Conservation (phyloP, 92 coral and sea anemone species). For the Umimayanthus kanabou region DNA sequence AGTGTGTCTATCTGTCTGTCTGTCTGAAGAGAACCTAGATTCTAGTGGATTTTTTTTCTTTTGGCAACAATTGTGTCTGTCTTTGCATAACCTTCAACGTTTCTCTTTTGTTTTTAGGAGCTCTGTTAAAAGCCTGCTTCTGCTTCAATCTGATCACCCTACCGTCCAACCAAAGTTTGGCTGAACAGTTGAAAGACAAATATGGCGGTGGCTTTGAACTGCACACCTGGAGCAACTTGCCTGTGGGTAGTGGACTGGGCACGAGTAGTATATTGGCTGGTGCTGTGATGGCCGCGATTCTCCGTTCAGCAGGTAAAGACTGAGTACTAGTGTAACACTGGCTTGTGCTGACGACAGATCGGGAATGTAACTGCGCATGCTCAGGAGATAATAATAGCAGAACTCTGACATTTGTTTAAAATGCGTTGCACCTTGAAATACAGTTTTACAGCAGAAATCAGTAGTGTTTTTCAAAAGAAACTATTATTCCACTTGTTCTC, state of each 20-base stretch:
- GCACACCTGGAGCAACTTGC: constrained; percentile 81
- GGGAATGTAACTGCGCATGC: background rate
- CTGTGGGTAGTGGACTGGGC: constrained; percentile 97
- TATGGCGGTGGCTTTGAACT: constrained; percentile 94
- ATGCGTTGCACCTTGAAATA: background rate
- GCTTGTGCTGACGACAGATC: background rate
- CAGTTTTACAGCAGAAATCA: background rate
- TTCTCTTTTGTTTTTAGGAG: constrained; percentile 59
- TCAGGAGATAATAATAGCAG: no score
- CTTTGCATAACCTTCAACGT: no score
- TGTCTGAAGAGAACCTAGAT: no score
- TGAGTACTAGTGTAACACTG: background rate
- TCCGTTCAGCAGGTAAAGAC: constrained; percentile 74
- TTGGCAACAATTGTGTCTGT: no score
- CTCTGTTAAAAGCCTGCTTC: constrained; percentile 88
- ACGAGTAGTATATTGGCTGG: constrained; percentile 97
- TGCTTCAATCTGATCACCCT: constrained; percentile 79
- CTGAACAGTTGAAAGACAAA: constrained; percentile 72
- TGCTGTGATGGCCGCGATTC: constrained; percentile 86
- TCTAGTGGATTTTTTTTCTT: no score
- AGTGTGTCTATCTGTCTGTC: no score
- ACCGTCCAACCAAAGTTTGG: constrained; percentile 64
- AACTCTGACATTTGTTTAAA: background rate
- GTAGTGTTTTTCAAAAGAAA: no score
- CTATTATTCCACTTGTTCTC: no score